These are phyloP conservation scores for Cacatua alba DNA, from an alignment of 2,113 vertebrate species.

Conservation along the genomic window DNA sequence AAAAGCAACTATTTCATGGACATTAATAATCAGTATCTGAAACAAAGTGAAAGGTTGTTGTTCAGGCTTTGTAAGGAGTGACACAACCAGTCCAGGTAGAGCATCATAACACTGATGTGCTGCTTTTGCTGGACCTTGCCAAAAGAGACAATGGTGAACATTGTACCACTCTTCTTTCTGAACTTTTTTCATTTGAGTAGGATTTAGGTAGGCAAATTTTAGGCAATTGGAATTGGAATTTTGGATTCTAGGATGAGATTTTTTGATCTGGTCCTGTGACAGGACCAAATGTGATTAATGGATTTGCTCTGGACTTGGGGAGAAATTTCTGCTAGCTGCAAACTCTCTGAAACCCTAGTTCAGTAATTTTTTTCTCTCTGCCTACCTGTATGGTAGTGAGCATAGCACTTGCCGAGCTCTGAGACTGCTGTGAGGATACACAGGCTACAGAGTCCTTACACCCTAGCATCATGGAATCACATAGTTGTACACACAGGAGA, in stretches of 20 bases:
- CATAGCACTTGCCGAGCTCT: not conserved
- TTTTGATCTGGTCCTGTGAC: not conserved
- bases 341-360: not conserved
- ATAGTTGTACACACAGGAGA: not conserved
- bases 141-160: not conserved
- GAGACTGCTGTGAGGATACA: not conserved
- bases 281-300: not conserved
- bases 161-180: not conserved
- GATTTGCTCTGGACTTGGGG: not conserved
- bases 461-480: not conserved
- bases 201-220: not conserved
- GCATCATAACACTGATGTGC: too few relatives aligned
- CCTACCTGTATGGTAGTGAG: not conserved
- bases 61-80: not conserved
- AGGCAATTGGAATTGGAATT: not conserved
- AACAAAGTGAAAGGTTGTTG: accelerated
- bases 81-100: accelerated
- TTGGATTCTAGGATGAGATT: not conserved
- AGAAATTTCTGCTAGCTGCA: not conserved
- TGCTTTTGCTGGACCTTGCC: not conserved
- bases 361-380: not conserved
- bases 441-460: not conserved
- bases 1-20: not conserved
- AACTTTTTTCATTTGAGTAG: not conserved
- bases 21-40: not conserved